These are phyloP conservation scores for Irena cyanogastra DNA, from an alignment of 2,113 vertebrate genomes.

Conservation along the genomic window DNA sequence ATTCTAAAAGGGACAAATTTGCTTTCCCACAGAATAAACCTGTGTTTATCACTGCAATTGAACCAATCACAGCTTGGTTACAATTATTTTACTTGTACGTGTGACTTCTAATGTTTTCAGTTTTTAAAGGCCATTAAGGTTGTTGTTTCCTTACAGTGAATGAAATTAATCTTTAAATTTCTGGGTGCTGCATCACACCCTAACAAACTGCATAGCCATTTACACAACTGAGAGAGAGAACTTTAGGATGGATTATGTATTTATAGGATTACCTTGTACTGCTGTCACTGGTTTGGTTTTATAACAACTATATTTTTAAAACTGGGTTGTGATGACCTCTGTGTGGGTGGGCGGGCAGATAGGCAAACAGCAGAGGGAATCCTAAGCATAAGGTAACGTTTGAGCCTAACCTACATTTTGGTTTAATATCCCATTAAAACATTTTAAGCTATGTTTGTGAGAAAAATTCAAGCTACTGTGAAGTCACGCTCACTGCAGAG, in stretches of 20 bases:
- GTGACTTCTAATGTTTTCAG: background rate
- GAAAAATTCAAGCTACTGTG: background rate
- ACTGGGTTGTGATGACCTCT: background rate
- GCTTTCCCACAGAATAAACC: background rate
- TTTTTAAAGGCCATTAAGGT: background rate
- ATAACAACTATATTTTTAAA: slow-evolving; percentile 24
- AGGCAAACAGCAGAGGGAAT: background rate
- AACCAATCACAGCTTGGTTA: background rate
- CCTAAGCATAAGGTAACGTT: background rate
- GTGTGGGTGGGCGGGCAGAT: background rate
- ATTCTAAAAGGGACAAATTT: background rate
- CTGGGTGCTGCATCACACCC: background rate
- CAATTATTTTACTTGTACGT: background rate
- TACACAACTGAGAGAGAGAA: background rate
- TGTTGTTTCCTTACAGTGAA: background rate
- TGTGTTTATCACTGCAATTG: background rate
- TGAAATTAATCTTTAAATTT: background rate
- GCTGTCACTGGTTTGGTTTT: slow-evolving; percentile 1
- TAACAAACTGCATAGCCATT: background rate
- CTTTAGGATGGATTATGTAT: slow-evolving; percentile 15
- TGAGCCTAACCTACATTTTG: background rate
- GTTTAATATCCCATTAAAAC: background rate
- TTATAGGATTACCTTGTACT: slow-evolving; percentile 23
- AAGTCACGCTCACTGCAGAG: background rate
- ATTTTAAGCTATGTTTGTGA: background rate